These are phyloP conservation scores for Epizoanthus fatuus DNA, from an alignment of 92 coral and sea anemone genomes.

Conservation along the genomic window DNA sequence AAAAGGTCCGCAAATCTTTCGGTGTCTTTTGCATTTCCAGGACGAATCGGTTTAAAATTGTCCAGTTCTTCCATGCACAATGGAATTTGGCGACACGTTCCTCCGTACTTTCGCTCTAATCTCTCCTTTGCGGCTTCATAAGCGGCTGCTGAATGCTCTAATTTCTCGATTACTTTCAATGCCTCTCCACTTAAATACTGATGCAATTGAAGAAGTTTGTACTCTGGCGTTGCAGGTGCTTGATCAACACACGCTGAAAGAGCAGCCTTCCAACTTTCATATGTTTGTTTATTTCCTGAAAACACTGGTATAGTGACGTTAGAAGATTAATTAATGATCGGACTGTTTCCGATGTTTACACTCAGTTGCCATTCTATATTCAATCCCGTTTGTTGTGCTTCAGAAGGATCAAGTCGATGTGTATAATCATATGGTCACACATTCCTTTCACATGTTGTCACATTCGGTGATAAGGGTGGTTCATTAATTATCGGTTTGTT, in stretches of 20 bases:
- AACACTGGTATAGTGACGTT: too few relatives aligned
- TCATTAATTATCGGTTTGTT: neutral
- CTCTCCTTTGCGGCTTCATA: neutral
- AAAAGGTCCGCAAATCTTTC: conserved; percentile 59
- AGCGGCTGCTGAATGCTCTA: neutral
- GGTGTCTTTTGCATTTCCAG: conserved; percentile 61
- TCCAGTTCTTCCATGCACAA: conserved; percentile 67
- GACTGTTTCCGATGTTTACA: too few relatives aligned
- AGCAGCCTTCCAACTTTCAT: neutral
- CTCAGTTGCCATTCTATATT: too few relatives aligned
- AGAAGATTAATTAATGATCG: neutral
- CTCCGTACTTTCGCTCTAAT: conserved; percentile 70
- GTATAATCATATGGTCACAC: too few relatives aligned
- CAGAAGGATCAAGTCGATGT: too few relatives aligned
- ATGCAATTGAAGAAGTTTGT: too few relatives aligned
- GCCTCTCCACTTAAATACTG: neutral
- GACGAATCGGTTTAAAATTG: conserved; percentile 45
- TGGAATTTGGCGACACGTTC: conserved; percentile 55
- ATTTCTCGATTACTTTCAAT: neutral
- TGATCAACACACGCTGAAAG: neutral
- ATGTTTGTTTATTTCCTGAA: too few relatives aligned
- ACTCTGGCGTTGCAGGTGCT: neutral
- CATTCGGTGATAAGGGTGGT: too few relatives aligned
- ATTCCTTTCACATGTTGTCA: too few relatives aligned
- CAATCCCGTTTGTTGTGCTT: too few relatives aligned